Evolutionary conservation across 2,888 invertebrate genomes (phyloP), one percentile per base, ranked within the genome.

Genomic region (Eupithecia pulchellata): DNA sequence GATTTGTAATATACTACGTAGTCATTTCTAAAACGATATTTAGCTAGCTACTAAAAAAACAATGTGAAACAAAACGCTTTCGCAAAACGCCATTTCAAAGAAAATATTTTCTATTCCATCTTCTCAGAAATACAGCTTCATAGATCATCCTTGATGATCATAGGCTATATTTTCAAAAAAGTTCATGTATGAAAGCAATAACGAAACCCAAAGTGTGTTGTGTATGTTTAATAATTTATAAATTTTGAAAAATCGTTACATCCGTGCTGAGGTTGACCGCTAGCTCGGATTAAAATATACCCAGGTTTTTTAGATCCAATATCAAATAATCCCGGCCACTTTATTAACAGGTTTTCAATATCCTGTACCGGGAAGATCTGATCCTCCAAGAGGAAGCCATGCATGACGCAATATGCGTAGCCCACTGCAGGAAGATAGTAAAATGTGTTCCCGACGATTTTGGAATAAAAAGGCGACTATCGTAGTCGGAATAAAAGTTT

Each of bases 261-360:
- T n/a, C n/a, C n/a, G n/a, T n/a, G n/a, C n/a, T n/a, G n/a, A n/a
- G n/a, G n/a, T n/a, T n/a, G n/a, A n/a, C n/a, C n/a, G n/a, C n/a
- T n/a, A n/a, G n/a, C n/a, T 47, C 2, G 4, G 11, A 20, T 11
- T 47, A 47, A 52, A 52, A 25, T 13, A 25, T 13, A 13, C 25
- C 3, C 11, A 11, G 52, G 6, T 13, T 20, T 25, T 25, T 25
- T 52, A 13, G 20, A 52, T 52, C 25, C 4, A 52, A 52, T 25
- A 25, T 52, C 20, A 52, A 52, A 25, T 25, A 25, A 25, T 4
- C 25, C 52, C 25, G 52, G 20, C 25, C 20, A 25, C 52, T 52
- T 52, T 25, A 52, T 52, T 47, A 52, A 52, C 52, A 25, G 11
- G 52, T 52, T 52, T 47, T 25, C 52, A 52, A 52, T 52, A 25